Conservation (phyloP, 2,797 vertebrate species). For the Gadopsis bispinosus region DNA sequence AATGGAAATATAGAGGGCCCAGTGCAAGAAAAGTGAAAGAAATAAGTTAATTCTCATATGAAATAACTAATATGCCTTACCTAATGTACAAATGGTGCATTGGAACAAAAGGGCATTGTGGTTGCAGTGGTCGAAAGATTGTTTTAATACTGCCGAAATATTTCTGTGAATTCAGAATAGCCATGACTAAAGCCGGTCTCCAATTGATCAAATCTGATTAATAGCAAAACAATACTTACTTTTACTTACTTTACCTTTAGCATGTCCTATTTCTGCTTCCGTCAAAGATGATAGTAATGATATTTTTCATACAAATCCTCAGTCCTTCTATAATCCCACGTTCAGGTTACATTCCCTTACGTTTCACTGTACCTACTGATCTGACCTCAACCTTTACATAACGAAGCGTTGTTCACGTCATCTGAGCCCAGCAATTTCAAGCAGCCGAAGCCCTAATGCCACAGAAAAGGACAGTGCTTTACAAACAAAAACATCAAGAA, state of each 20-base stretch:
- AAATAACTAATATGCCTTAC: background rate
- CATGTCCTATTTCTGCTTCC: background rate
- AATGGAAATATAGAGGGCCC: slow-evolving; percentile 15
- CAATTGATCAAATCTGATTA: background rate
- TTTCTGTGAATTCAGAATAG: background rate
- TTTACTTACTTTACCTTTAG: background rate
- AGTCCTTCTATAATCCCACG: background rate
- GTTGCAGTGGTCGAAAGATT: background rate
- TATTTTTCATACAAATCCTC: background rate
- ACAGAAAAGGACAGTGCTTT: slow-evolving; percentile 49
- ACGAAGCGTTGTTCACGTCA: background rate
- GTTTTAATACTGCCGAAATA: background rate
- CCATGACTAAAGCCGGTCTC: background rate
- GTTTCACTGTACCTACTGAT: background rate
- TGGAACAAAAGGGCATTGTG: background rate
- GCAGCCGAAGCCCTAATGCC: slow-evolving; percentile 4
- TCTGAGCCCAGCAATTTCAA: slow-evolving; percentile 29
- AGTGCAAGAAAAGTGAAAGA: background rate
- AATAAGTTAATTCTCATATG: background rate
- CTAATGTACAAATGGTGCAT: background rate
- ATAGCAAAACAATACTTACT: background rate
- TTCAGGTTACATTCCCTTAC: background rate
- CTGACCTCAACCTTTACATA: background rate
- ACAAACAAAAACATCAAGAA: slow-evolving; percentile 74
- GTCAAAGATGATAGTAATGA: too few species aligned